These are phyloP conservation scores for Saiga tatarica DNA, from an alignment of 2,113 vertebrate species.

Conservation along the genomic window DNA sequence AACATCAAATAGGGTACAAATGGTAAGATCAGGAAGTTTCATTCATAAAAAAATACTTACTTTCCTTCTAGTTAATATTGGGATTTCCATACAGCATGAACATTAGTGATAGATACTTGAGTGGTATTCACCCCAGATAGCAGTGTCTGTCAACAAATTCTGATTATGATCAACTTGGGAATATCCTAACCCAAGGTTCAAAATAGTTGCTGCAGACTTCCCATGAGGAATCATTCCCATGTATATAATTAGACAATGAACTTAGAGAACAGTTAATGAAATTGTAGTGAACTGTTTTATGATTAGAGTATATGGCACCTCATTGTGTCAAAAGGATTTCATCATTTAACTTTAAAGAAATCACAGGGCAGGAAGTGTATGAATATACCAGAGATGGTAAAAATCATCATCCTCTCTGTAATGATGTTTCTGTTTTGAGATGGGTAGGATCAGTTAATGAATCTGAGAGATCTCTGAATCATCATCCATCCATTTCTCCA, in stretches of 20 bases:
- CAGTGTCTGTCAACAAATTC: neutral
- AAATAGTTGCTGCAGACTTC: neutral
- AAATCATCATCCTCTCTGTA: neutral
- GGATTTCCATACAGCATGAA: neutral
- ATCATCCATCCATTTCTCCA: neutral
- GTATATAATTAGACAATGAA: neutral
- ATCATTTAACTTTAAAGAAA: neutral
- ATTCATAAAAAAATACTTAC: neutral
- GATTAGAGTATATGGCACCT: neutral
- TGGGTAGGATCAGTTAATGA: neutral
- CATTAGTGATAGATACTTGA: neutral
- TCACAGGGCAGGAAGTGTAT: neutral
- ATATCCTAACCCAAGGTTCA: neutral
- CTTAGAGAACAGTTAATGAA: neutral
- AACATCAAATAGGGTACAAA: neutral
- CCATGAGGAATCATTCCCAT: neutral
- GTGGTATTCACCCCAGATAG: neutral
- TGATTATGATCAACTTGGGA: neutral
- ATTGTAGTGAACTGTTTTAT: neutral
- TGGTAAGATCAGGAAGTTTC: slow-evolving; percentile 24
- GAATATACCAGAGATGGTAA: neutral
- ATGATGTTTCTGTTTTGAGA: neutral
- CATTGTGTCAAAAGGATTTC: neutral
- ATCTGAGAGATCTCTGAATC: neutral
- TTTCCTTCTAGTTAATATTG: neutral